Conservation (phyloP, 2,888 invertebrate genomes). For the Ochlodes sylvanus region DNA sequence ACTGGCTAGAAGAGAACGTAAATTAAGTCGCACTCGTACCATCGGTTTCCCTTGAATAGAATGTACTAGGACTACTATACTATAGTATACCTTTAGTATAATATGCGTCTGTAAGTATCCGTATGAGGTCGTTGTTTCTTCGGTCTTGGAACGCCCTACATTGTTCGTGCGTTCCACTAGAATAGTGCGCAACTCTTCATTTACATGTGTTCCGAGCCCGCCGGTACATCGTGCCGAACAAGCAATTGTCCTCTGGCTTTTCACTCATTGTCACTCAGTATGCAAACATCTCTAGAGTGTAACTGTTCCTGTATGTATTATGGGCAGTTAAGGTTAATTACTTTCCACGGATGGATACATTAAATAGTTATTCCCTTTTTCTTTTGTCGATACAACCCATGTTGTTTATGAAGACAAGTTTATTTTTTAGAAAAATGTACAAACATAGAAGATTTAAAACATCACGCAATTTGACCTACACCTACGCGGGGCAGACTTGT, state of each 20-base stretch:
- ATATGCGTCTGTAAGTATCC: conserved; percentile 39
- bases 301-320: conserved; percentile 57
- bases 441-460: neutral
- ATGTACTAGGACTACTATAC: conserved; percentile 13
- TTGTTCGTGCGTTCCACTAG: conserved; percentile 47
- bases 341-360: conserved; percentile 40
- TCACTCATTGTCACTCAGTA: conserved; percentile 73
- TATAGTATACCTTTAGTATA: conserved; percentile 24
- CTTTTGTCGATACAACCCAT: neutral
- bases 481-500: conserved; percentile 49
- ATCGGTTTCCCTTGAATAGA: conserved; percentile 14
- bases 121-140: conserved; percentile 55
- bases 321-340: conserved; percentile 53
- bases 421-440: neutral
- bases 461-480: neutral
- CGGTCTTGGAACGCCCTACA: conserved; percentile 44
- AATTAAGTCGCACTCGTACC: neutral
- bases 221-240: conserved; percentile 59
- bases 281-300: conserved; percentile 61
- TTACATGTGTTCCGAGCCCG: conserved; percentile 64
- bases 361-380: conserved; percentile 5
- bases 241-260: conserved; percentile 63
- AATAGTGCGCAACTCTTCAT: conserved; percentile 62
- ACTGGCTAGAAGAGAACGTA: conserved; percentile 8
- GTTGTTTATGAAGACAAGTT: neutral